Evolutionary conservation across 2,797 vertebrate species (phyloP), one percentile per base, ranked within the genome.

Genomic region (Malurus leucopterus): DNA sequence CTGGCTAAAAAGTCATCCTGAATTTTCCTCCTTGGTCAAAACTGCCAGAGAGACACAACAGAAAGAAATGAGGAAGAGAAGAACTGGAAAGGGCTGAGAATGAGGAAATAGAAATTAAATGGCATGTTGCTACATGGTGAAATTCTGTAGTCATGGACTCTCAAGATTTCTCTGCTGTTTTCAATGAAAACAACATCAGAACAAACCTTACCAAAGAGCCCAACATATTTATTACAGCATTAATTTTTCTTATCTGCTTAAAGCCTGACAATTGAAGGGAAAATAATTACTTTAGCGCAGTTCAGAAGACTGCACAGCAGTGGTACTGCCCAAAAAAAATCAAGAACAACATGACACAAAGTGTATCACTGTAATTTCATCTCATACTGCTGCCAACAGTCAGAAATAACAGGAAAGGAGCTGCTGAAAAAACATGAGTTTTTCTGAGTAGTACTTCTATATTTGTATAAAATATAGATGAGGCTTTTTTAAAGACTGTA

Each of bases 321-420:
- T 38, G 49, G 88, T 68, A 64, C 27, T 84, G 41, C 51, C 58
- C 84, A 50, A 85, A 86, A 86, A 57, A 58, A 74, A 76, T 74
- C 67, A 77, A 92, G 84, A 93, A 92, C 50, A 93, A 57, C 41
- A 14, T 17, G 50, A 78, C 57, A 63, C 51, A 43, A 73, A 94
- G 49, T 2, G 2, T 26, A 76, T 36, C 13, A 73, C 53, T 34
- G 29, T 9, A 61, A 71, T 91, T 91, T 89, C 32, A 63, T 54
- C 68, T 88, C 64, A 36, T 58, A 44, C 73, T 78, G 80, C 85
- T 83, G 71, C 81, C 80, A 73, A 19, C 0, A 85, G 82, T n/a
- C 73, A 84, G 62, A 68, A 93, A 72, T 49, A 91, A 94, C 62
- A 92, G 73, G 78, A 93, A 95, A 13, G 6, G 72, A 89, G 91